These are phyloP conservation scores for Athrips mouffetella DNA, from an alignment of 2,888 invertebrate species.

Conservation along the genomic window DNA sequence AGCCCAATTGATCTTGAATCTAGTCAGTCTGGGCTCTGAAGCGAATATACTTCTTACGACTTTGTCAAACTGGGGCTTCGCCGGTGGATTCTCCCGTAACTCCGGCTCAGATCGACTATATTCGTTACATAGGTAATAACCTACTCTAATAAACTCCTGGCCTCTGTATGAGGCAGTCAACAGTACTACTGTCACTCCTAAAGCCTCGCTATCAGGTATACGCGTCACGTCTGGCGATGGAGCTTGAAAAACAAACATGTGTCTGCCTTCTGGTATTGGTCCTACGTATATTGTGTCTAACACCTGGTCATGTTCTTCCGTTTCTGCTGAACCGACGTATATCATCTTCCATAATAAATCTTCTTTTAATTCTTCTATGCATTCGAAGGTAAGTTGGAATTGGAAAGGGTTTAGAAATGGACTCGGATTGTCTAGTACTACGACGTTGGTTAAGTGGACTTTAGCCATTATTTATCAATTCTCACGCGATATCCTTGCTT, in stretches of 20 bases:
- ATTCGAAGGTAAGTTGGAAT: constrained; percentile 99
- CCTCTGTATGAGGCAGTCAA: constrained; percentile 94
- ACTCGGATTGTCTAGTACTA: constrained; percentile 97
- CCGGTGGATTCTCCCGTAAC: constrained; percentile 94
- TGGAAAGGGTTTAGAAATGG: constrained; percentile 97
- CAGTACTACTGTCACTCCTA: constrained; percentile 98
- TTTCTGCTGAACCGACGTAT: constrained; percentile 98
- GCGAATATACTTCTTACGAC: constrained; percentile 91
- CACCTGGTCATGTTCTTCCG: constrained; percentile 97
- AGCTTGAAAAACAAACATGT: constrained; percentile 94
- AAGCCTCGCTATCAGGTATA: constrained; percentile 96
- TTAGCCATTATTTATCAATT: constrained; percentile 86
- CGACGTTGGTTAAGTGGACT: constrained; percentile 98
- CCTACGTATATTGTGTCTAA: constrained; percentile 98
- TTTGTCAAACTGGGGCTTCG: constrained; percentile 95
- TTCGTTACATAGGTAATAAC: constrained; percentile 99
- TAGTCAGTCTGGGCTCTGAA: constrained; percentile 95
- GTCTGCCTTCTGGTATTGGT: constrained; percentile 92
- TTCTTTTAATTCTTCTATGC: constrained; percentile 95
- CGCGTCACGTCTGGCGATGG: constrained; percentile 95
- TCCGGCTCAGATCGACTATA: constrained; percentile 95
- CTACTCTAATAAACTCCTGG: constrained; percentile 97
- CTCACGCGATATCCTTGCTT: background rate
- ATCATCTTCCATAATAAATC: constrained; percentile 99
- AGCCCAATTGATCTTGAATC: constrained; percentile 98